Evolutionary conservation across 2,113 vertebrate species (phyloP), one percentile per base, ranked within the genome.

Genomic region (Thunnus thynnus): DNA sequence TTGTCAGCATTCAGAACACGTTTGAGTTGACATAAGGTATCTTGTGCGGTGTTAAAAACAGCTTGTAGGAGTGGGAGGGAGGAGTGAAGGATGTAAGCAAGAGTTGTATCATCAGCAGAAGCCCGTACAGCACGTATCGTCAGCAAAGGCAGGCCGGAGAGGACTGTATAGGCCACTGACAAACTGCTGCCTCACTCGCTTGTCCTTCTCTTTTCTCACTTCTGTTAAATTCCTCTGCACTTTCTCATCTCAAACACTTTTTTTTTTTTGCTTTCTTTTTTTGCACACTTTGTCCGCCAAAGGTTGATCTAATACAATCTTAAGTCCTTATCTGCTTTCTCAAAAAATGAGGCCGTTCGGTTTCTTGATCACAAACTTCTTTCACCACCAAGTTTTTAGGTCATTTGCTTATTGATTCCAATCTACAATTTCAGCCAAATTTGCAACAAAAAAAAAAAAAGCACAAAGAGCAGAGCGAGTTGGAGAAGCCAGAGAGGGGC

Each of bases 21-120:
- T 86, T 84, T 78, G 22, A 17, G 78, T 91, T 82, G 84, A 92
- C 91, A 92, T 92, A 92, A 88, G 91, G 89, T 92, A 89, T 88
- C 82, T 72, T 69, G 76, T 30, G 86, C 71, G 1, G 89, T 85
- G 89, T 90, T 89, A 86, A 86, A 90, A 92, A 89, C 91, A 92
- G 91, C 89, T 91, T 90, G 86, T 82, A 70, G 78, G 87, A 91
- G 89, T 88, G 92, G 88, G 89, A 89, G 86, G 83, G 87, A 87
- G 90, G 80, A 85, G 84, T 88, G 89, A 90, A 82, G 82, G 88
- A 91, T 92, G 91, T 85, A 77, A 89, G 89, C 78, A 72, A 22
- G 85, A 92, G 91, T 85, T 91, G 89, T 90, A 85, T 89, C 79
- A 91, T 90, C 89, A 89, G 88, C 91, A 90, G 83, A 80, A 90